phyloP scores from a whole-genome alignment of 2,888 invertebrate species.

The Rhingia campestris region DNA sequence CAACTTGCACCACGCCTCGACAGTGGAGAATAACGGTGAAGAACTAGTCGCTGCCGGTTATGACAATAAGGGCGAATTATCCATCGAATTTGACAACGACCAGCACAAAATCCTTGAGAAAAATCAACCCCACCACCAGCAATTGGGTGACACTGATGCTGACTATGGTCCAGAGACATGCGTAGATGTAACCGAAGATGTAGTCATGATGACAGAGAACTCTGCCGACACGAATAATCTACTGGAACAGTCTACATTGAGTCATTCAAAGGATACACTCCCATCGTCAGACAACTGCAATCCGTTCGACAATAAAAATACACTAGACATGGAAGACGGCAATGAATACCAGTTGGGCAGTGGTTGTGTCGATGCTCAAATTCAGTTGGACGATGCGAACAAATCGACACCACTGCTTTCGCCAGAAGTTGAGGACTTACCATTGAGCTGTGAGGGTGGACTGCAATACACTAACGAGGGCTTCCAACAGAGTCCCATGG shows the following conservation, averaged over 20 bases:
- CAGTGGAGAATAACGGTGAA: slow-evolving; percentile 63
- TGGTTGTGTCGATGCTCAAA: slow-evolving; percentile 46
- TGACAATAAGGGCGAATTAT: slow-evolving; percentile 55
- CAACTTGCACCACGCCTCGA: slow-evolving; percentile 61
- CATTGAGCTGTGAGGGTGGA: slow-evolving; percentile 58
- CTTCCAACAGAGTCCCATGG: slow-evolving; percentile 64
- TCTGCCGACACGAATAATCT: slow-evolving; percentile 73
- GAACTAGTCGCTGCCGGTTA: slow-evolving; percentile 62
- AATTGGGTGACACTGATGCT: slow-evolving; percentile 84
- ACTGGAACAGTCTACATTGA: slow-evolving; percentile 72
- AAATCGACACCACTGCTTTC: slow-evolving; percentile 70
- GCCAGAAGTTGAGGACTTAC: slow-evolving; percentile 68
- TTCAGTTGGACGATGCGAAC: slow-evolving; percentile 61
- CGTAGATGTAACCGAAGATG: slow-evolving; percentile 87
- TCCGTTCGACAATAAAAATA: slow-evolving; percentile 74
- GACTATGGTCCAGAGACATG: slow-evolving; percentile 91
- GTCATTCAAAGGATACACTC: slow-evolving; percentile 75
- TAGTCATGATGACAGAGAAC: slow-evolving; percentile 77
- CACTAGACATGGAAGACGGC: slow-evolving; percentile 59
- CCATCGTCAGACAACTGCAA: slow-evolving; percentile 75
- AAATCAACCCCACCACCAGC: slow-evolving; percentile 57
- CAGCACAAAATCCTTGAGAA: slow-evolving; percentile 53
- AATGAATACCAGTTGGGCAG: slow-evolving; percentile 57
- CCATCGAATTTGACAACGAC: slow-evolving; percentile 48
- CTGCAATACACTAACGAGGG: slow-evolving; percentile 68